Evolutionary conservation across 2,113 vertebrate species (phyloP), one percentile per base, ranked within the genome.

Genomic region (Taurulus bubalis): DNA sequence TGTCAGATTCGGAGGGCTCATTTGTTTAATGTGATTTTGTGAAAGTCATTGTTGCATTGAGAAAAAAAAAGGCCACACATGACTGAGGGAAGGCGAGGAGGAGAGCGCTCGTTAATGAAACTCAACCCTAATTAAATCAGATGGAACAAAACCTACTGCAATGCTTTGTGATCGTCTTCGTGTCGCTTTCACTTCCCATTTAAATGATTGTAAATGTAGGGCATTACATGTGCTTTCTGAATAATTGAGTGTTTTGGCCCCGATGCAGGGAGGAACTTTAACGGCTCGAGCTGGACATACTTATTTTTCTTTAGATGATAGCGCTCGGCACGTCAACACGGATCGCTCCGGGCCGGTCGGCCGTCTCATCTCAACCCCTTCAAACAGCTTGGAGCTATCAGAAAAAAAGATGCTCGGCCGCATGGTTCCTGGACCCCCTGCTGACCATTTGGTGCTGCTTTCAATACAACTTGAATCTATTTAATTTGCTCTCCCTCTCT

Each of bases 1-100:
- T 68, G 71, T 89, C 90, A 85, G 71, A 89, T 86, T 87, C 36
- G 53, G 77, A 79, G 73, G 85, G 70, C 79, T 89, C 58, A 85
- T 94, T 93, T 92, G 83, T 93, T 91, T 92, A 91, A 92, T 91
- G 82, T 71, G 86, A 86, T 90, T 90, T 91, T 62, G 77, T 84
- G 79, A 92, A 87, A 90, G 83, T 83, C 82, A 60, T 68, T 67
- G 72, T 76, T 85, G 82, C 78, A 12, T 56, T 53, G 66, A 82
- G 24, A 16, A 45, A 5, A 45, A 45, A 16, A 84, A 86, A n/a
- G 80, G 88, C 80, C 77, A 80, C 38, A 80, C 59, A 64, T 86
- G 87, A 91, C 72, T 73, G 76, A 75, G 78, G 85, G 75, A 36
- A 79, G 73, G 70, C 32, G 69, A 67, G 74, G 80, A 77, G 79